Conservation (phyloP, 2,113 vertebrate species). For the Salvelinus fontinalis region DNA sequence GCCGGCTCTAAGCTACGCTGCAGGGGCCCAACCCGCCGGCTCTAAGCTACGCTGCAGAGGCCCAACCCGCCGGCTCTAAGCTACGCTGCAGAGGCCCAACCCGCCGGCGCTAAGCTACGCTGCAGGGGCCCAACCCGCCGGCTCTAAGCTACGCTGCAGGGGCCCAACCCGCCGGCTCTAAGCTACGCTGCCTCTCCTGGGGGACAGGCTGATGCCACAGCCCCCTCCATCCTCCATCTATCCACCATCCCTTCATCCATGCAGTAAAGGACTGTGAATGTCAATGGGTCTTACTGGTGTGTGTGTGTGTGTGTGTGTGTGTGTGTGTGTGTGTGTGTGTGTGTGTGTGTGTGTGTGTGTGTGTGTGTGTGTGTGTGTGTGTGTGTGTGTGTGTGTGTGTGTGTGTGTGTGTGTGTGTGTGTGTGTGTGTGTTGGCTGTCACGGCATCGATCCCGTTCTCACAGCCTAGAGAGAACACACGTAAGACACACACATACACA, state of each 20-base stretch:
- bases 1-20: too few species aligned
- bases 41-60: background rate
- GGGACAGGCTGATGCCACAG: background rate
- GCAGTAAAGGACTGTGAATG: background rate
- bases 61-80: background rate
- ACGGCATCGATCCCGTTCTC: background rate
- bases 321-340: slow-evolving; percentile 1
- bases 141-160: background rate
- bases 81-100: background rate
- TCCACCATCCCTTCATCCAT: background rate
- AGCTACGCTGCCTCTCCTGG: background rate
- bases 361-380: slow-evolving; percentile 5
- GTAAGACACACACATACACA: background rate
- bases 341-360: slow-evolving; percentile 7
- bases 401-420: slow-evolving; percentile 12
- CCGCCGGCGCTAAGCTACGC: too few species aligned
- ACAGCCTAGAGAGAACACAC: too few species aligned
- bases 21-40: background rate
- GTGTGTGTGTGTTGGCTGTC: background rate
- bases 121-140: background rate
- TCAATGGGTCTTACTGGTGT: background rate
- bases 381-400: slow-evolving; percentile 2
- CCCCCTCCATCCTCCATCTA: background rate
- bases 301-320: slow-evolving; percentile 12
- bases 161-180: background rate